These are phyloP conservation scores for Loripinus fragilis DNA, from an alignment of 2,888 invertebrate genomes.

Conservation along the genomic window DNA sequence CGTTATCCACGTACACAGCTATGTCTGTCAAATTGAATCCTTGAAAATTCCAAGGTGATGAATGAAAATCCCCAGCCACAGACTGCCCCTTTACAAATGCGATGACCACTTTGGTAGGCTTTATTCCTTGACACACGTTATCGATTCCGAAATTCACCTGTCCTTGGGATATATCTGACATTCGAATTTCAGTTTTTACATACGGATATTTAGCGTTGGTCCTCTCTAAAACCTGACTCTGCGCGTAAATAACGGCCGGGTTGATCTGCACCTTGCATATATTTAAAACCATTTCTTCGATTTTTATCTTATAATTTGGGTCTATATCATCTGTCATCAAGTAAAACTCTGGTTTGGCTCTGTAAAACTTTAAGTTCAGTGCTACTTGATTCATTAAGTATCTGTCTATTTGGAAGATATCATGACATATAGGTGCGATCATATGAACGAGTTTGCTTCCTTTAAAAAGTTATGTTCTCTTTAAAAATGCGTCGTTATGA, in stretches of 20 bases:
- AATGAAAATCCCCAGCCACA: conserved; percentile 26
- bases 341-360: conserved; percentile 27
- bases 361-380: conserved; percentile 19
- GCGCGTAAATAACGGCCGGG: background rate
- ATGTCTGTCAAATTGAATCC: conserved; percentile 30
- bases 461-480: background rate
- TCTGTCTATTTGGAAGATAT: conserved; percentile 22
- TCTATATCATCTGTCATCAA: conserved; percentile 16
- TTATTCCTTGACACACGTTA: conserved; percentile 31
- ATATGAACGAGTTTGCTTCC: background rate
- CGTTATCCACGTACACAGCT: conserved; percentile 17
- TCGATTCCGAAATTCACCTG: conserved; percentile 21
- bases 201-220: background rate
- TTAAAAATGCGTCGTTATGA: background rate
- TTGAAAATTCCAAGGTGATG: conserved; percentile 34
- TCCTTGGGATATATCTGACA: background rate
- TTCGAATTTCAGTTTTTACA: background rate
- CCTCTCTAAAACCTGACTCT: background rate
- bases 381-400: conserved; percentile 24
- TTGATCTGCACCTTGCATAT: background rate
- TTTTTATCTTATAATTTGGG: conserved; percentile 20
- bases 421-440: background rate
- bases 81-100: conserved; percentile 35
- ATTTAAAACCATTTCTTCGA: conserved; percentile 6
- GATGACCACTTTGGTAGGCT: conserved; percentile 27